Base-by-base conservation (phyloP, 2,888 invertebrate species). In the Eupithecia centaureata region DNA sequence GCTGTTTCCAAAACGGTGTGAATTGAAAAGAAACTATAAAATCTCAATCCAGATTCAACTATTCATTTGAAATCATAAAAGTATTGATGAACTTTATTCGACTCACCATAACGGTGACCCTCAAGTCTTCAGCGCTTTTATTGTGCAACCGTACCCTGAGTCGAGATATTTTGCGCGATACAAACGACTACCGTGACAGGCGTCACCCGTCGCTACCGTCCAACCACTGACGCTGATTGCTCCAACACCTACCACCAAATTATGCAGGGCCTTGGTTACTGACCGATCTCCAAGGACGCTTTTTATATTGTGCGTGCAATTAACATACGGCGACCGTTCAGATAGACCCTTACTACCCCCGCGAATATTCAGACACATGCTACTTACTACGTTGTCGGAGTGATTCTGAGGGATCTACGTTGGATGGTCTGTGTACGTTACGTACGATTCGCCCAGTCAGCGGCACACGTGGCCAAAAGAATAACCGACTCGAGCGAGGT, bases 241-340 rank as follows among this genome's bases (percentile, higher is more conserved):
- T 86, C 88, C 87, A 88, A 83, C 79, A 70, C 82, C 79, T 76
- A 80, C 79, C 77, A 76, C 83, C 82, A 85, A 91, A 88, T 89
- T 89, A 89, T 87, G 82, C 86, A 82, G 77, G 88, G 86, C 92
- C 92, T 92, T 91, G 92, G 85, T 82, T 86, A 88, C 90, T 88
- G 88, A 89, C 87, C 90, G 86, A 81, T 76, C 71, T 69, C 73
- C 90, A 92, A 93, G 92, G 92, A 85, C 90, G 78, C 70, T 69
- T 76, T 77, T 88, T 86, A 88, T 87, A 80, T 80, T 81, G 83
- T 88, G 90, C 91, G 90, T 90, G 86, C 83, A 87, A 89, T 89
- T 86, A 88, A 76, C 77, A 77, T 76, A 77, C 73, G 73, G 73
- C 77, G 78, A 74, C 85, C 81, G 82, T 70, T 73, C 73, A 65